Percentiles rank a stretch among this genome's conserved stretches.
Evolutionary conservation across 2,113 vertebrate genomes (phyloP).

Genomic region (Uropsilus gracilis): DNA sequence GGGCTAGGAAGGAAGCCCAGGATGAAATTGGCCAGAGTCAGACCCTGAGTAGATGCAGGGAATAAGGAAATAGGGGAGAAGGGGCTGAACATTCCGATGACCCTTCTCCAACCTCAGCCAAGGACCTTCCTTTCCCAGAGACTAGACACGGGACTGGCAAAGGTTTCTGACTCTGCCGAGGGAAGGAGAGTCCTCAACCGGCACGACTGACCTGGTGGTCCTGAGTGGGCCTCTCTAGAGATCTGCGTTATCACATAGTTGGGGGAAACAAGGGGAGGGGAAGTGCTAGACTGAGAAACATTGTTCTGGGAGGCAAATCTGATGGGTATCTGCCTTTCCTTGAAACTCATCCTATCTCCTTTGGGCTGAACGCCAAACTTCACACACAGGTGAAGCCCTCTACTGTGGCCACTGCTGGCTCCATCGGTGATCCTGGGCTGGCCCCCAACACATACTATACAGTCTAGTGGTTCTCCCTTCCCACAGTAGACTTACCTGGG

Average conservation of each 20-base stretch:
- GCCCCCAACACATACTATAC: background rate
- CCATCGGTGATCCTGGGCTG: background rate
- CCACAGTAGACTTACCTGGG: background rate
- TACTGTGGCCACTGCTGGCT: background rate
- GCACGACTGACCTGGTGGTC: background rate
- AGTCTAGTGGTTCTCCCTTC: background rate
- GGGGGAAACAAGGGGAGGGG: too few species aligned
- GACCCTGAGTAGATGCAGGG: background rate
- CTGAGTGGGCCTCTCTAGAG: background rate
- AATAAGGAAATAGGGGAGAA: background rate
- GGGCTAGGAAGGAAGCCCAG: background rate
- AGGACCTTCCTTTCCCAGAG: background rate
- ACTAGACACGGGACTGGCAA: background rate
- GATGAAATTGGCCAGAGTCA: background rate
- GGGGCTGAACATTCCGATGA: background rate
- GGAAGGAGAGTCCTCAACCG: background rate
- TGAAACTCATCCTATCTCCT: background rate
- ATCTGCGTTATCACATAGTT: background rate
- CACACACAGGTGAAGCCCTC: background rate
- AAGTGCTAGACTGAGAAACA: background rate
- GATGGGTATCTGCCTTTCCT: background rate
- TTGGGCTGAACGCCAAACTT: background rate
- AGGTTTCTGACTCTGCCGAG: background rate
- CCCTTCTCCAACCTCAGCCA: rapidly evolving
- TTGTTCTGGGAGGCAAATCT: background rate